Conservation (phyloP, 2,113 vertebrate genomes). For the Aleadryas rufinucha region DNA sequence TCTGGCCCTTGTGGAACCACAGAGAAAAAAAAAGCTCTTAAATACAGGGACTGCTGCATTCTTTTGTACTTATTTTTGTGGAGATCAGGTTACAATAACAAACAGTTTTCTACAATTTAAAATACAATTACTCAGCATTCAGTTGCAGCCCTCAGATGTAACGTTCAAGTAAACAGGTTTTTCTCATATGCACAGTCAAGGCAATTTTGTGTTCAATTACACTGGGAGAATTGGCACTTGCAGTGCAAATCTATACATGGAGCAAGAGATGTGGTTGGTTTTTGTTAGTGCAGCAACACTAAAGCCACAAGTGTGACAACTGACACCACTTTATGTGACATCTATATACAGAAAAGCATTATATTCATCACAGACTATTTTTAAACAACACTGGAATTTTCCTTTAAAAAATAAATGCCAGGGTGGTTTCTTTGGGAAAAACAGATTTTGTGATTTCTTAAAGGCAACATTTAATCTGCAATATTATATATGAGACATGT, state of each 20-base stretch:
- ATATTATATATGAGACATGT: not conserved
- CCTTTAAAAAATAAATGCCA: not conserved
- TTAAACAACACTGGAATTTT: not conserved
- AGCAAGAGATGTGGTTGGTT: not conserved
- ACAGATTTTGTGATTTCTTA: not conserved
- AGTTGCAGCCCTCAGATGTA: not conserved
- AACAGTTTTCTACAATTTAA: not conserved
- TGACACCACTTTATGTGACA: not conserved
- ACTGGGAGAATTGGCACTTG: not conserved
- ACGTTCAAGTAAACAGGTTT: not conserved
- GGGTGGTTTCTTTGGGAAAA: not conserved
- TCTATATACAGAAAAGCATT: not conserved
- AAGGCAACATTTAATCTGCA: not conserved
- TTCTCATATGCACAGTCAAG: not conserved
- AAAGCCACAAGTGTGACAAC: not conserved
- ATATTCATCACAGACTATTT: not conserved
- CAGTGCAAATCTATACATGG: not conserved
- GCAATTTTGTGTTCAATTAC: not conserved
- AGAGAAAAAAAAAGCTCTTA: not conserved
- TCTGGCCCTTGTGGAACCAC: not conserved
- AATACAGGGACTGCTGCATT: not conserved
- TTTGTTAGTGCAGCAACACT: not conserved
- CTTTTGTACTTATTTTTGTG: not conserved
- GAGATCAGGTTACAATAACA: not conserved
- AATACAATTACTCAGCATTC: not conserved